Evolutionary conservation across 2,888 invertebrate genomes (phyloP).

Genomic region (Andrena camellia): DNA sequence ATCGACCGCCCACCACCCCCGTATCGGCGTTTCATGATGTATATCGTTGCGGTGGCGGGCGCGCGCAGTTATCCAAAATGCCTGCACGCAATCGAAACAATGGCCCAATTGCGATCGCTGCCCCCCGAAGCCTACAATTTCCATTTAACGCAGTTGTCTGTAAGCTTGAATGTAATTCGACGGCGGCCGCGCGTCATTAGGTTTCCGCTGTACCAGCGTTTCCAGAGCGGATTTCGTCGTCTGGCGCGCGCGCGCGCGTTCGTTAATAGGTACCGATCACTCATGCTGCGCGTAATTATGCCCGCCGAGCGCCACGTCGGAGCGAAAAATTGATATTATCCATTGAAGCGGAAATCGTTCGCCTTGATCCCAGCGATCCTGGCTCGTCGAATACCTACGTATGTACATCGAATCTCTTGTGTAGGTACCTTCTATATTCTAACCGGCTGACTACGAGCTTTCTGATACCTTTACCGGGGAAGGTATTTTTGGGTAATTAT

Average conservation of each 20-base stretch:
- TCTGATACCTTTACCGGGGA: not conserved
- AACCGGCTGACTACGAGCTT: too few species aligned
- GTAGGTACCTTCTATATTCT: too few species aligned
- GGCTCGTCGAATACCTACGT: too few species aligned
- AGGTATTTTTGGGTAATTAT: not conserved
- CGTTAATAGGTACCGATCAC: constrained; percentile 59
- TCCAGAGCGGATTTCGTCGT: constrained; percentile 59
- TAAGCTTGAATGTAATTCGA: constrained; percentile 78
- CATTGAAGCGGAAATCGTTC: not conserved
- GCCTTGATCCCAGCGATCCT: not conserved
- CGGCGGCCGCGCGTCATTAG: constrained; percentile 72
- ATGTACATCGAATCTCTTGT: too few species aligned
- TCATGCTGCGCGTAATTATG: constrained; percentile 47
- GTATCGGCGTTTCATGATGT: constrained; percentile 67
- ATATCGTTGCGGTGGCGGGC: constrained; percentile 42
- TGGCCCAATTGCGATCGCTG: constrained; percentile 76
- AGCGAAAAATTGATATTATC: not conserved
- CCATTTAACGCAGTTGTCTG: constrained; percentile 79
- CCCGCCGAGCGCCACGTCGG: constrained; percentile 7
- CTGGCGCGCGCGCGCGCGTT: constrained; percentile 48
- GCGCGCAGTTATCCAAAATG: constrained; percentile 73
- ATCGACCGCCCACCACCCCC: constrained; percentile 51
- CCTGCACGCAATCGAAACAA: constrained; percentile 78
- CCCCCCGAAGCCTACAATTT: constrained; percentile 75
- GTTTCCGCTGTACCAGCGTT: constrained; percentile 68